Evolutionary conservation across 2,888 invertebrate species (phyloP).

Genomic region (Halictus ligatus): DNA sequence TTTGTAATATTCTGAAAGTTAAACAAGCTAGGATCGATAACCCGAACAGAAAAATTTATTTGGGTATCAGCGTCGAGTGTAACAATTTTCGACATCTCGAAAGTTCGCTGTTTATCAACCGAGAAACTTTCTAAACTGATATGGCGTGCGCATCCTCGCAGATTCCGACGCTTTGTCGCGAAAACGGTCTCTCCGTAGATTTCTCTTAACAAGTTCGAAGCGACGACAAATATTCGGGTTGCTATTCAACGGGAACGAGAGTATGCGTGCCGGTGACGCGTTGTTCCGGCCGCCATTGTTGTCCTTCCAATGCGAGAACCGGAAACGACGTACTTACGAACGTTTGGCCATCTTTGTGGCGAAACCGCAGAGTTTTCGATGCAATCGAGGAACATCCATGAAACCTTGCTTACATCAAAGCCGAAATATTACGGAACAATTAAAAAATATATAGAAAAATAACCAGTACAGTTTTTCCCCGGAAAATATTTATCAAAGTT

Average conservation of each 20-base stretch:
- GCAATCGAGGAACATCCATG: background rate
- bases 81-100: background rate
- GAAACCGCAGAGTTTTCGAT: background rate
- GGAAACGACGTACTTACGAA: background rate
- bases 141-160: background rate
- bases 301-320: background rate
- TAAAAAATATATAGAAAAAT: background rate
- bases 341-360: background rate
- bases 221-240: background rate
- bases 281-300: background rate
- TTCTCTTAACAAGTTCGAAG: background rate
- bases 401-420: background rate
- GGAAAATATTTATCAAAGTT: background rate
- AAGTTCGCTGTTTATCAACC: background rate
- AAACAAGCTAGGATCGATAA: background rate
- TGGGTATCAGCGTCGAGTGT: no score
- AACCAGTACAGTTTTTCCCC: no score
- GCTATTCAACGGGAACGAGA: background rate
- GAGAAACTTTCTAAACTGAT: background rate
- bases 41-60: no score
- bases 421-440: background rate
- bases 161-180: background rate
- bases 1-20: background rate
- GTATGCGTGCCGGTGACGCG: background rate
- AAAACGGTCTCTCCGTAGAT: background rate